Conservation (phyloP, 92 coral and sea anemone genomes). For the Metridium senile region DNA sequence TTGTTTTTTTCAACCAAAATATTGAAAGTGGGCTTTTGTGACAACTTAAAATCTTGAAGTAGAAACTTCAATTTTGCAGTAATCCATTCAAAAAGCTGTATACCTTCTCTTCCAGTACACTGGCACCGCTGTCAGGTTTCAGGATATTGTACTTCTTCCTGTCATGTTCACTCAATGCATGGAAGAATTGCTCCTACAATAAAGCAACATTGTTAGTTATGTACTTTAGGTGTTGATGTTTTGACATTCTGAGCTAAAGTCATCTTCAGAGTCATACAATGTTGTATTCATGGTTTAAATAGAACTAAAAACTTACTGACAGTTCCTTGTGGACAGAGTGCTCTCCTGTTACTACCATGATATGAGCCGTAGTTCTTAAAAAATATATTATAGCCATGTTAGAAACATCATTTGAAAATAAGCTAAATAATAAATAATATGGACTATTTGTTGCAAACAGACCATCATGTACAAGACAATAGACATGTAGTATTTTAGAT, state of each 20-base stretch:
- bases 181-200: constrained; percentile 74
- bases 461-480: no score
- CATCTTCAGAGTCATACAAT: neutral
- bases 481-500: no score
- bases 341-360: constrained; percentile 96
- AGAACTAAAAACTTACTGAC: constrained; percentile 46
- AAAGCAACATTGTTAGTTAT: neutral
- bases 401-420: no score
- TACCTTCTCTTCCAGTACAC: constrained; percentile 97
- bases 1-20: no score
- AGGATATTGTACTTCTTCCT: constrained; percentile 89
- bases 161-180: constrained; percentile 74
- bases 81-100: no score
- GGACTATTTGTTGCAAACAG: no score
- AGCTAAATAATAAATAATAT: no score
- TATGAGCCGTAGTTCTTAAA: constrained; percentile 61
- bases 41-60: no score
- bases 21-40: no score
- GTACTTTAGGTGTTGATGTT: neutral
- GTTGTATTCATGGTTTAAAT: neutral
- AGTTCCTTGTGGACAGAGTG: constrained; percentile 86
- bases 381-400: no score
- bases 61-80: no score
- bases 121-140: constrained; percentile 97
- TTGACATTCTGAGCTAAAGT: no score